Conservation (phyloP, 2,888 invertebrate species). For the Habroteleia sp. region DNA sequence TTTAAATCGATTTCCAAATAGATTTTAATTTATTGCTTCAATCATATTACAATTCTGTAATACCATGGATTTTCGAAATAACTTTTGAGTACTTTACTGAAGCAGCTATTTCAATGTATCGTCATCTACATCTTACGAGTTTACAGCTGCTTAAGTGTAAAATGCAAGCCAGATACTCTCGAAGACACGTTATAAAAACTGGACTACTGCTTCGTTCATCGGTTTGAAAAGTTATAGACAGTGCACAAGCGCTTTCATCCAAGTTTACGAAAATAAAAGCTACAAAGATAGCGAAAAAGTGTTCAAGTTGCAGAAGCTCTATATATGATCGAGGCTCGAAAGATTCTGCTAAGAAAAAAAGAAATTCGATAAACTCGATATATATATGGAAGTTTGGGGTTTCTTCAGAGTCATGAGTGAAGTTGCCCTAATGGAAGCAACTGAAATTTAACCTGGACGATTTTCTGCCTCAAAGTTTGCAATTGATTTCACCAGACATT, state of each 20-base stretch:
- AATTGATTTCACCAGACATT: too few species aligned
- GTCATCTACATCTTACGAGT: conserved; percentile 39
- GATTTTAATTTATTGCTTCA: neutral
- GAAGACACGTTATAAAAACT: conserved; percentile 42
- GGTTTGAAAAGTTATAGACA: conserved; percentile 50
- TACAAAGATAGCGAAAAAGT: conserved; percentile 41
- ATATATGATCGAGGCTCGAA: conserved; percentile 45
- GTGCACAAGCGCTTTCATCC: conserved; percentile 42
- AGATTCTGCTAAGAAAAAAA: conserved; percentile 17
- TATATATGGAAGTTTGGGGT: conserved; percentile 32
- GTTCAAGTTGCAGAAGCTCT: conserved; percentile 27
- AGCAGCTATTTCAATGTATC: conserved; percentile 9
- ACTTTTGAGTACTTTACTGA: conserved; percentile 27
- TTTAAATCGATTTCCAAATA: too few species aligned
- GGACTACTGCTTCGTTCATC: conserved; percentile 42
- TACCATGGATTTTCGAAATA: conserved; percentile 16
- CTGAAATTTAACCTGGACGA: conserved; percentile 18
- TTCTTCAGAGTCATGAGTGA: conserved; percentile 18
- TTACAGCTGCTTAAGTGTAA: conserved; percentile 41
- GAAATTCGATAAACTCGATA: conserved; percentile 46
- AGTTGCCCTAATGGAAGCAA: conserved; percentile 33
- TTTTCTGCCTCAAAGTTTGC: conserved; percentile 4
- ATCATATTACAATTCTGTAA: conserved; percentile 2
- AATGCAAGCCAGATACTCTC: conserved; percentile 40
- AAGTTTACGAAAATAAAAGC: conserved; percentile 55